Percentiles rank a stretch among this genome's conserved stretches.
Evolutionary conservation across 2,888 invertebrate genomes (phyloP).

Genomic region (Linyphia triangularis): DNA sequence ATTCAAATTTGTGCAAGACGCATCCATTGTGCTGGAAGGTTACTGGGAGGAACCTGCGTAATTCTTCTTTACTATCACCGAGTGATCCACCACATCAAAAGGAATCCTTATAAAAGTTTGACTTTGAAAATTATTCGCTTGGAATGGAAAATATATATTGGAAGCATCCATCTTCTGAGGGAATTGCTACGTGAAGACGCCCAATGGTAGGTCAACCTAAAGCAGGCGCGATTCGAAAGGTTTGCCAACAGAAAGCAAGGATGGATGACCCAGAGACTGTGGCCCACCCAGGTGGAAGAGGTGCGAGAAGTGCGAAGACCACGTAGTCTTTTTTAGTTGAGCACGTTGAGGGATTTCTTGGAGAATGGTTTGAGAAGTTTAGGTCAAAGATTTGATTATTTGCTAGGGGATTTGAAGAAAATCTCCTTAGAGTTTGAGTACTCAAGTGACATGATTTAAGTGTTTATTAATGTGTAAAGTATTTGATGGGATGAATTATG

Average conservation of each 20-base stretch:
- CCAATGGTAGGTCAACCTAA: background rate
- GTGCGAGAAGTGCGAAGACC: background rate
- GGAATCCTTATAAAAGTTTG: background rate
- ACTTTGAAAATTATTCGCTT: background rate
- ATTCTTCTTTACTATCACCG: background rate
- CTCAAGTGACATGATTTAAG: too few species aligned
- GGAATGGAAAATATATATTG: slow-evolving; percentile 5
- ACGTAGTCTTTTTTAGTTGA: background rate
- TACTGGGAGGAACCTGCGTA: background rate
- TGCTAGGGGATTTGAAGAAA: too few species aligned
- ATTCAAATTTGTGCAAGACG: too few species aligned
- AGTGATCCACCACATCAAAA: background rate
- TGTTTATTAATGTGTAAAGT: too few species aligned
- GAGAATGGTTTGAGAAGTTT: background rate
- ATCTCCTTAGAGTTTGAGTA: too few species aligned
- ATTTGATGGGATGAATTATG: too few species aligned
- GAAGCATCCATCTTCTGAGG: slow-evolving; percentile 25
- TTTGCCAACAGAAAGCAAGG: background rate
- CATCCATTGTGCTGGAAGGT: too few species aligned
- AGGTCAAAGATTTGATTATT: too few species aligned
- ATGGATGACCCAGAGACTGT: background rate
- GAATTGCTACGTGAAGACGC: slow-evolving; percentile 4
- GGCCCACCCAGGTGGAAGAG: slow-evolving; percentile 45
- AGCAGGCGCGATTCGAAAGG: background rate
- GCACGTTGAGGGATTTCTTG: background rate